phyloP scores from a whole-genome alignment of 2,797 vertebrate species.

The Dipus sagitta region DNA sequence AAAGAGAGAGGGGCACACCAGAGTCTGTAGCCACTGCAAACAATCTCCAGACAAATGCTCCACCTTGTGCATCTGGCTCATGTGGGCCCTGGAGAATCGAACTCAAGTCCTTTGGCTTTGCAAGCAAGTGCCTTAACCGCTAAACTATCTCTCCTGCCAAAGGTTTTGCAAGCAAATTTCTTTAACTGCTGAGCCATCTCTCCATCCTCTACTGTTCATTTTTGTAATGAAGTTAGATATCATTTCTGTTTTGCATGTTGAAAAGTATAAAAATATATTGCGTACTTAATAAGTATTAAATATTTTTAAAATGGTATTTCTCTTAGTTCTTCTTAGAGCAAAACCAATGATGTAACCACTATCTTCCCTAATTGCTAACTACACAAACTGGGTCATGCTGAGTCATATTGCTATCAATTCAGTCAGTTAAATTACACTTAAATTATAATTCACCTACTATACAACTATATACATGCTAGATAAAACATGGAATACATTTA shows the following conservation, averaged over 20 bases:
- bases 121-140: too few relatives aligned
- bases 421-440: neutral
- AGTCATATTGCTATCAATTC: neutral
- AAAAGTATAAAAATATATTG: neutral
- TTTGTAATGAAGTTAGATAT: neutral
- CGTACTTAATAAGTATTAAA: neutral
- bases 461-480: too few relatives aligned
- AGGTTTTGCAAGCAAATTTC: too few relatives aligned
- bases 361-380: neutral
- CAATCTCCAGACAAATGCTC: too few relatives aligned
- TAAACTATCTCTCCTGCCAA: too few relatives aligned
- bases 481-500: neutral
- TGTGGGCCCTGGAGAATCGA: too few relatives aligned
- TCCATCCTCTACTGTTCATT: neutral
- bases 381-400: neutral
- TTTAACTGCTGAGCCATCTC: too few relatives aligned
- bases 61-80: too few relatives aligned
- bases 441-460: neutral
- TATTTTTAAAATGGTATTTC: neutral
- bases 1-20: too few relatives aligned
- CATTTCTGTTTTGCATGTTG: neutral
- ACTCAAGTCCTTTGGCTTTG: too few relatives aligned
- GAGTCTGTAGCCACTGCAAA: too few relatives aligned
- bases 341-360: neutral
- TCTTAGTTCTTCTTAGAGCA: neutral